These are phyloP conservation scores for Verasper variegatus DNA, from an alignment of 2,113 vertebrate species.

Conservation along the genomic window DNA sequence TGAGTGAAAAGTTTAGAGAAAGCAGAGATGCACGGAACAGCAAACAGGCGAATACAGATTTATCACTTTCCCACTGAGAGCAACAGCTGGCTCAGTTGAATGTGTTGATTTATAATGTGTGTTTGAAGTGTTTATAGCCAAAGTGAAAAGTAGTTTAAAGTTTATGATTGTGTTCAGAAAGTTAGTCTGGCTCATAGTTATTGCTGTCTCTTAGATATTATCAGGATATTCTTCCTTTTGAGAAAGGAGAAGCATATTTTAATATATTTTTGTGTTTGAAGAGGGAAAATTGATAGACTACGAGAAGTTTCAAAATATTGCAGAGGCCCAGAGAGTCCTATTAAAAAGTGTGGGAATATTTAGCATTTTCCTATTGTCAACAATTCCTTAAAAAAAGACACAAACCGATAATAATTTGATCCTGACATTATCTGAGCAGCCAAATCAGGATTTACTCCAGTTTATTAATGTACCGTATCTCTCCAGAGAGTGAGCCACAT, in stretches of 20 bases:
- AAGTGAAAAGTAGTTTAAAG: too few species aligned
- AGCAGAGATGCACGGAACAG: neutral
- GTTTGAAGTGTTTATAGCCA: neutral
- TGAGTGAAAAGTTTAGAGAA: neutral
- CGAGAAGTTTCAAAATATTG: too few species aligned
- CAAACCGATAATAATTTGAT: neutral
- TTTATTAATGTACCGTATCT: too few species aligned
- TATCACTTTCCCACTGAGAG: slow-evolving; percentile 16
- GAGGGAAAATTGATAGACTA: neutral
- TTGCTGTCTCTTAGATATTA: neutral
- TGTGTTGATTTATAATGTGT: neutral
- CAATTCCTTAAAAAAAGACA: neutral
- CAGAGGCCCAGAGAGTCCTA: too few species aligned
- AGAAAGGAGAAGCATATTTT: slow-evolving; percentile 1
- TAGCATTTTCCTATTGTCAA: neutral
- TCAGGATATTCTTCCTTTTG: neutral
- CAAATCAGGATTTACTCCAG: too few species aligned
- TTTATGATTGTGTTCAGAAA: too few species aligned
- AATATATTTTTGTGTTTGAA: slow-evolving; percentile 24
- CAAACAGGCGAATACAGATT: slow-evolving; percentile 1
- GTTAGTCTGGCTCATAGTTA: too few species aligned
- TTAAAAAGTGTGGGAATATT: neutral
- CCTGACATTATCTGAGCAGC: too few species aligned
- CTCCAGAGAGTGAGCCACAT: too few species aligned
- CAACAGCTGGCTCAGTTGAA: neutral